Evolutionary conservation across 2,797 vertebrate genomes (phyloP).

Genomic region (Mormyrus hasselquistii): DNA sequence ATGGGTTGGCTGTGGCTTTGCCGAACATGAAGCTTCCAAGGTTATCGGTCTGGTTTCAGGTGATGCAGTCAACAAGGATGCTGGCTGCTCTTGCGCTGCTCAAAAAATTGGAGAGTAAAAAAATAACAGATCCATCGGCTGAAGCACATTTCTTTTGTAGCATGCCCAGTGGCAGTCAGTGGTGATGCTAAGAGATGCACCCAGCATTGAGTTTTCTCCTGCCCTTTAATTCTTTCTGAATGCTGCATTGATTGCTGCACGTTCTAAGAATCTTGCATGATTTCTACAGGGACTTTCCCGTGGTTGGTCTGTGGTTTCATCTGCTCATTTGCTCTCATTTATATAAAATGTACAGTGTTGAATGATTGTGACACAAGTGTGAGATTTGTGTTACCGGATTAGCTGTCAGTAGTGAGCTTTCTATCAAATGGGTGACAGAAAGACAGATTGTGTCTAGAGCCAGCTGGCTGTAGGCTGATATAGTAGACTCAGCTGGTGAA

Average conservation of each 20-base stretch:
- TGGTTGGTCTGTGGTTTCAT: neutral
- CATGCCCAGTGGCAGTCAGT: neutral
- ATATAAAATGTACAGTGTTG: conserved; percentile 13
- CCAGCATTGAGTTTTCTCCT: neutral
- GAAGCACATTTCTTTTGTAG: neutral
- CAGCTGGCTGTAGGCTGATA: neutral
- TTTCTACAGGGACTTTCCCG: neutral
- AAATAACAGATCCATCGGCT: neutral
- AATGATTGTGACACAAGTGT: neutral
- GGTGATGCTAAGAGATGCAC: neutral
- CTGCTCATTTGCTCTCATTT: neutral
- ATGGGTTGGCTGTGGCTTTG: neutral
- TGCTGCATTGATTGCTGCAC: neutral
- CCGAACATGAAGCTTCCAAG: neutral
- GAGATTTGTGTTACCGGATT: conserved; percentile 5
- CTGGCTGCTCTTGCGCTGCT: neutral
- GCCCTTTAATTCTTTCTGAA: neutral
- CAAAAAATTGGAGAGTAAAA: neutral
- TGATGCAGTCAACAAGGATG: neutral
- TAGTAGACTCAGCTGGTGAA: neutral
- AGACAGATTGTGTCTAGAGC: neutral
- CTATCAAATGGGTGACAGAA: neutral
- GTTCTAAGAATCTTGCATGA: neutral
- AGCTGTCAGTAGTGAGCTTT: neutral
- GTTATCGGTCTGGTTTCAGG: neutral